Conservation (phyloP, 2,888 invertebrate genomes). For the Morinoia aosen region DNA sequence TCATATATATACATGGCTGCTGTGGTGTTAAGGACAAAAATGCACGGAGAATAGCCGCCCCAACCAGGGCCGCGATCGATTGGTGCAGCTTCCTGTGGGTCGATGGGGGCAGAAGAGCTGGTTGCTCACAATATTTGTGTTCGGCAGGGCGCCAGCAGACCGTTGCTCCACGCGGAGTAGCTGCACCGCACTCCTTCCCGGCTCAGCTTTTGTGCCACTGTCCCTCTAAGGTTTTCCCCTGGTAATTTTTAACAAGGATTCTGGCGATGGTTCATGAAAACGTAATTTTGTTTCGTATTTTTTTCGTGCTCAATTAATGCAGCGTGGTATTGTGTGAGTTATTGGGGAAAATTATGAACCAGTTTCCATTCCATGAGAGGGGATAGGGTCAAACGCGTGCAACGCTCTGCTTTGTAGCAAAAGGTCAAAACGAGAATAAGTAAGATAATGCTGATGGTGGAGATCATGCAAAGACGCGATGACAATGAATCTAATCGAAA, state of each 20-base stretch:
- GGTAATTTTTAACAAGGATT: neutral
- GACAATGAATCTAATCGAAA: no score
- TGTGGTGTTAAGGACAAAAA: neutral
- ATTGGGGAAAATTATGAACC: no score
- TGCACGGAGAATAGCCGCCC: neutral
- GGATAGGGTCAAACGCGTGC: no score
- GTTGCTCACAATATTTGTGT: slow-evolving; percentile 26
- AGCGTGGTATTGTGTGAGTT: no score
- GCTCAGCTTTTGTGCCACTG: neutral
- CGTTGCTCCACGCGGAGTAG: neutral
- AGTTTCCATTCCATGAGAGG: no score
- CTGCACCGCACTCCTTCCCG: neutral
- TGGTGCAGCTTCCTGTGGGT: slow-evolving; percentile 29
- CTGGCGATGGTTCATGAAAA: no score
- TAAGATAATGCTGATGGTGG: no score
- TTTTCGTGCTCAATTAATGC: no score
- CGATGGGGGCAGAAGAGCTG: slow-evolving; percentile 34
- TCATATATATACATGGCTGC: neutral
- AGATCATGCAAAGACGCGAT: no score
- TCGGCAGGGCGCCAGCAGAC: slow-evolving; percentile 20
- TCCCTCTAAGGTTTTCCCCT: neutral
- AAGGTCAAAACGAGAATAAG: no score
- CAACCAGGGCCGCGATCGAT: slow-evolving; percentile 35
- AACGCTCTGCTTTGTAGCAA: no score
- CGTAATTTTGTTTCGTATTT: no score